These are phyloP conservation scores for Xenopus tropicalis DNA, from an alignment of 2,113 vertebrate genomes.

Conservation along the genomic window DNA sequence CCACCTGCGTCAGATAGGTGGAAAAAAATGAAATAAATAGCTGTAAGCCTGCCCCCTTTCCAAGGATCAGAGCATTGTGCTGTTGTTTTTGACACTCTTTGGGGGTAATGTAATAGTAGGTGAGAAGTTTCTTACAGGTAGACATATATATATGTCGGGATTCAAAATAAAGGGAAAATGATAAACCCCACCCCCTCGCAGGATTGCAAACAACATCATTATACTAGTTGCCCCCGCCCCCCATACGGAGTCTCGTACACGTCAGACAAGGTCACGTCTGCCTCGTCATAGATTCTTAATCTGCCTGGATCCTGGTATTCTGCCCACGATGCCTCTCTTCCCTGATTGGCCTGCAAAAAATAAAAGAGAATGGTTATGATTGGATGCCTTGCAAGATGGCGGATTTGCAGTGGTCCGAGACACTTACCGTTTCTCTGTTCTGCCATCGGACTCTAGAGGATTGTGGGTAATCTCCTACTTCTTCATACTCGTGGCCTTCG, in stretches of 20 bases:
- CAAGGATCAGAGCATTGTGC: no score
- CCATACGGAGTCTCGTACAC: conserved; percentile 20
- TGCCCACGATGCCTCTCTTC: conserved; percentile 16
- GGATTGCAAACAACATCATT: neutral
- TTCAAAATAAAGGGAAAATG: no score
- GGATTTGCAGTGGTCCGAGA: neutral
- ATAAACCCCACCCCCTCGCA: no score
- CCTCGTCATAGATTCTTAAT: conserved; percentile 18
- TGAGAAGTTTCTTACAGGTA: no score
- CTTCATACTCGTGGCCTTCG: conserved; percentile 56
- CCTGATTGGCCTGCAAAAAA: conserved; percentile 10
- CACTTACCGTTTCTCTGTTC: neutral
- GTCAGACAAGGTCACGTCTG: neutral
- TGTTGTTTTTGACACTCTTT: no score
- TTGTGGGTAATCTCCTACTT: conserved; percentile 39
- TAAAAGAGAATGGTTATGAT: neutral
- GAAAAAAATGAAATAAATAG: no score
- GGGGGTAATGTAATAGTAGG: no score
- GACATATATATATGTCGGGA: no score
- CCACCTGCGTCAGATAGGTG: no score
- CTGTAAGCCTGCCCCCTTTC: no score
- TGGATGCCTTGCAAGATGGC: neutral
- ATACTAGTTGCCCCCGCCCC: conserved; percentile 30
- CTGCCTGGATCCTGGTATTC: conserved; percentile 16
- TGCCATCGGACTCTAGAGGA: neutral